Conservation (phyloP, 2,797 vertebrate genomes). For the Spinus pinus region DNA sequence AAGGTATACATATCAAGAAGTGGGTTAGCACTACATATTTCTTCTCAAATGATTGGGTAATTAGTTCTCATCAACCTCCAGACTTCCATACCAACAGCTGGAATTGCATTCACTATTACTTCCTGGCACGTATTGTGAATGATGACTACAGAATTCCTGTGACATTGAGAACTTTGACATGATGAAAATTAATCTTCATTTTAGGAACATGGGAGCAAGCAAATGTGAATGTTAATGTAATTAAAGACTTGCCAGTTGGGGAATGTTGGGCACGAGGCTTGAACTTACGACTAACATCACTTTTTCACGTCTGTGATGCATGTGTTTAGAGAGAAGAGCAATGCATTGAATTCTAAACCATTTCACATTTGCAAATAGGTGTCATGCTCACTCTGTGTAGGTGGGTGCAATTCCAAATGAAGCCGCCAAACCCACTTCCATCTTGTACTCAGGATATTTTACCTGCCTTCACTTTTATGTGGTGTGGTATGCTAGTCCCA, state of each 20-base stretch:
- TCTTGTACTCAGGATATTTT: not conserved
- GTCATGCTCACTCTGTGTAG: not conserved
- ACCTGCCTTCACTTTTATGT: not conserved
- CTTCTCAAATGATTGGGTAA: not conserved
- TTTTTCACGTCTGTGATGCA: not conserved
- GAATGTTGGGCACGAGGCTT: not conserved
- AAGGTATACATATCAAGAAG: not conserved
- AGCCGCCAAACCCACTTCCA: not conserved
- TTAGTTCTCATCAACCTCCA: not conserved
- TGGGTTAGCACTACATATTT: not conserved
- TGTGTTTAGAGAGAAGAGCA: not conserved
- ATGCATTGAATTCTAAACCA: not conserved
- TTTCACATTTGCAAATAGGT: not conserved
- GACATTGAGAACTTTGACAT: conserved; percentile 1
- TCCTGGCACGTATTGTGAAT: not conserved
- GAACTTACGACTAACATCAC: not conserved
- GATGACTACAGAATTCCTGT: conserved; percentile 10
- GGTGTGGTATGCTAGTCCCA: not conserved
- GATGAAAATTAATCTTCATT: conserved; percentile 32
- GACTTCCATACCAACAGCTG: not conserved
- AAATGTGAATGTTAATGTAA: conserved; percentile 27
- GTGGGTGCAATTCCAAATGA: not conserved
- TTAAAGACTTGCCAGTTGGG: conserved; percentile 10
- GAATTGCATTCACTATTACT: not conserved
- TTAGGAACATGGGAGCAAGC: not conserved